Conservation (phyloP, 1,140 invertebrate species). For the Leptestheria dahalacensis region DNA sequence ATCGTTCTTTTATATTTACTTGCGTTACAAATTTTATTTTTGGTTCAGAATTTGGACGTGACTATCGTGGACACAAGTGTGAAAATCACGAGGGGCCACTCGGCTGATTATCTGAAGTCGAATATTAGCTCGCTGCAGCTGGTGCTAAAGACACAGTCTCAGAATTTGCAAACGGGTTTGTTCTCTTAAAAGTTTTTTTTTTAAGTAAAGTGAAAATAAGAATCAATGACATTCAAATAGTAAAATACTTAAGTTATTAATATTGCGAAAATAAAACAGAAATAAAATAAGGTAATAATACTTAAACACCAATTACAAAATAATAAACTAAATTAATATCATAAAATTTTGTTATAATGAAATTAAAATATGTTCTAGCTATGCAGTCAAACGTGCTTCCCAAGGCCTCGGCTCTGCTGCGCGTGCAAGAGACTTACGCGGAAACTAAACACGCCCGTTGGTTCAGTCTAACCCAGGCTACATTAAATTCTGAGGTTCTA, state of each 20-base stretch:
- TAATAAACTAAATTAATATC: slow-evolving; percentile 12
- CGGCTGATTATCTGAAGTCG: background rate
- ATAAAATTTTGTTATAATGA: slow-evolving; percentile 1
- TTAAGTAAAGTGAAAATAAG: background rate
- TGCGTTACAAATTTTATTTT: background rate
- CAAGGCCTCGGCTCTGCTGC: background rate
- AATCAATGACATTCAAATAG: no score
- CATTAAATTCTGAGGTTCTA: background rate
- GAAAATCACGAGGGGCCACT: background rate
- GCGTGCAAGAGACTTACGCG: background rate
- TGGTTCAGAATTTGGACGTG: background rate
- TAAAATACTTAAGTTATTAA: no score
- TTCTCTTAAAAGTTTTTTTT: background rate
- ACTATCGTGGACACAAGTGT: background rate
- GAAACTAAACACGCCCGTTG: slow-evolving; percentile 6
- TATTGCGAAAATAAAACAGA: slow-evolving; percentile 11
- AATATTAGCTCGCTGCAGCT: background rate
- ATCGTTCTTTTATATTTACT: background rate
- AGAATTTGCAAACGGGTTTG: background rate
- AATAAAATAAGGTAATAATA: slow-evolving; percentile 12
- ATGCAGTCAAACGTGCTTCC: background rate
- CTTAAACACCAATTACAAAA: slow-evolving; percentile 15
- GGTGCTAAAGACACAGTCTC: background rate
- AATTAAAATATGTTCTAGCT: background rate
- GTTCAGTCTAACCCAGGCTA: slow-evolving; percentile 2